Evolutionary conservation across 1,140 invertebrate genomes (phyloP), one percentile per base, ranked within the genome.

Genomic region (Forficula auricularia): DNA sequence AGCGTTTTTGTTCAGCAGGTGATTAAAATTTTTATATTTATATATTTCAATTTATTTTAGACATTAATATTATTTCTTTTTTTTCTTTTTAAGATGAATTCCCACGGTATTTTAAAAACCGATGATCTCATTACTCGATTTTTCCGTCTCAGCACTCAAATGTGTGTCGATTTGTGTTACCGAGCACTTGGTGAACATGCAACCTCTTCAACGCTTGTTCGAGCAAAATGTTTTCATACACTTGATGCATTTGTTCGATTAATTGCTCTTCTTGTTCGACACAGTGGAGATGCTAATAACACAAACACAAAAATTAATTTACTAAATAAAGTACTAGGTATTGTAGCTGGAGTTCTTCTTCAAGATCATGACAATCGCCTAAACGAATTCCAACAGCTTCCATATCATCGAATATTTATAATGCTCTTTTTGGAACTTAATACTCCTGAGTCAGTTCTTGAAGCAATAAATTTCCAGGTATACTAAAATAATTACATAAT

Each of bases 391-490:
- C 89, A 97, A 54, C 91, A 97, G 59, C 65, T 98, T 42, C 90
- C 95, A 0, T 99, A 98, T 64, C 92, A 98, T 55, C 70, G 96
- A 18, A 88, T 98, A 44, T 87, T 98, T 42, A 87, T 97, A 35
- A 95, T 95, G 75, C 70, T 99, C 1, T 97, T 98, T 60, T 75
- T 97, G 35, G 95, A 98, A 57, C 72, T 98, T 42, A 97, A 91
- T 59, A 77, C 82, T 38, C 82, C 86, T 2, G 94, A 98, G 59
- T 81, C 82, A 1, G 79, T 94, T 19, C 65, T 97, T 15, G 90
- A 95, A 63, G 77, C 80, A 36, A 88, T 96, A 47, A 89, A 87
- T 57, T 88, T 80, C 56, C 87, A 92, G 62, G 70, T 72, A 57
- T 38, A 19, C 13, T 32, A 20, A 43, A 18, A 15, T 12, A 14